phyloP scores from a whole-genome alignment of 2,797 vertebrate species.

The Potorous gilbertii region DNA sequence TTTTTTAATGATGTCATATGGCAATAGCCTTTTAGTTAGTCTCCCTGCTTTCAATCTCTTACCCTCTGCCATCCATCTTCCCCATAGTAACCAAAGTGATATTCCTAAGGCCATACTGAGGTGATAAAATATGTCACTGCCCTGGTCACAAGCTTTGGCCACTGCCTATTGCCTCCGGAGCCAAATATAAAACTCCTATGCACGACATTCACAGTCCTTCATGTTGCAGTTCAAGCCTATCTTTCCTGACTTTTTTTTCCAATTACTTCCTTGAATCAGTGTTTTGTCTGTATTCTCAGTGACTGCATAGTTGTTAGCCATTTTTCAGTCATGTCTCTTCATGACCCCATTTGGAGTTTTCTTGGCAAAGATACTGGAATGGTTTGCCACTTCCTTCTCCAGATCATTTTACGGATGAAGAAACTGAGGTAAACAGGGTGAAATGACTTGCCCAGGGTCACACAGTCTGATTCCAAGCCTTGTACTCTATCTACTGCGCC shows the following conservation, averaged over 20 bases:
- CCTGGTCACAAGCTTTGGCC: not conserved
- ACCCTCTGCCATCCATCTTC: not conserved
- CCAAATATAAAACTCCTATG: not conserved
- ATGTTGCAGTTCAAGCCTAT: not conserved
- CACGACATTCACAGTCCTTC: not conserved
- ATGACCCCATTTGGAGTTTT: not conserved
- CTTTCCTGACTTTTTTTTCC: not conserved
- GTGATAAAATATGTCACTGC: not conserved
- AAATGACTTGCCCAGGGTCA: not conserved
- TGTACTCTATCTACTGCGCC: not conserved
- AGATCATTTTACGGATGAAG: not conserved
- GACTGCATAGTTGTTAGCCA: not conserved
- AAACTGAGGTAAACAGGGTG: not conserved
- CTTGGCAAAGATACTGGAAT: not conserved
- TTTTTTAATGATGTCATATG: not conserved
- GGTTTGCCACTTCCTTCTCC: not conserved
- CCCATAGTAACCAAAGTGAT: not conserved
- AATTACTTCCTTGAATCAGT: not conserved
- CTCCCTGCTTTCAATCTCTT: not conserved
- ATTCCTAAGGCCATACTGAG: not conserved
- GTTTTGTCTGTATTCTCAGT: not conserved
- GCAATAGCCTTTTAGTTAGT: not conserved
- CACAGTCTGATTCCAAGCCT: not conserved
- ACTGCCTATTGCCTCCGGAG: not conserved
- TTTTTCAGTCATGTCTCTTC: not conserved